These are phyloP conservation scores for Pipistrellus pygmaeus DNA, from an alignment of 2,797 vertebrate species.

Conservation along the genomic window DNA sequence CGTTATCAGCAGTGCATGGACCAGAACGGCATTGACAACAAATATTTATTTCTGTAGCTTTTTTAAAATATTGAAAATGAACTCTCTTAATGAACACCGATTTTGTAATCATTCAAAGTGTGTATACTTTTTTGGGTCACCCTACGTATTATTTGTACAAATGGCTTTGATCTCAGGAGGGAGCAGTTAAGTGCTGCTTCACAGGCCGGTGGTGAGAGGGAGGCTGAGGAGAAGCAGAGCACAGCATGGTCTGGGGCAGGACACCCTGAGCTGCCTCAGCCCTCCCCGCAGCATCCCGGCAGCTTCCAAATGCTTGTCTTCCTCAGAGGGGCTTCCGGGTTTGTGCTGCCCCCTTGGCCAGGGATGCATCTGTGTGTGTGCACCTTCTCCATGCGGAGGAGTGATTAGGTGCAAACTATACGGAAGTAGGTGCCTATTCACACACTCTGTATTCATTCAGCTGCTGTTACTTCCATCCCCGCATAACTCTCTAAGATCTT, in stretches of 20 bases:
- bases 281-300: background rate
- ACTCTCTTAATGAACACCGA: too few relatives aligned
- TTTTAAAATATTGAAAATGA: too few relatives aligned
- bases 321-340: background rate
- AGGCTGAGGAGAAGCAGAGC: background rate
- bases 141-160: background rate
- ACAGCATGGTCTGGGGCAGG: background rate
- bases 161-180: background rate
- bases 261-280: background rate
- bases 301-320: background rate
- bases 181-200: background rate
- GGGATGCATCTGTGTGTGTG: background rate
- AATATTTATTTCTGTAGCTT: too few relatives aligned
- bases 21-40: too few relatives aligned
- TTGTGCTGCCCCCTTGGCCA: background rate
- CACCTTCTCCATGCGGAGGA: background rate
- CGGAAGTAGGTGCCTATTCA: background rate
- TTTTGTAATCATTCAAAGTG: too few relatives aligned
- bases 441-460: background rate
- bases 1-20: too few relatives aligned
- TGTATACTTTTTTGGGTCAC: too few relatives aligned
- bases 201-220: background rate
- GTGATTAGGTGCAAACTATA: background rate
- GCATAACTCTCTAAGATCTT: background rate
- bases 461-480: background rate